Evolutionary conservation across 2,113 vertebrate genomes (phyloP), one percentile per base, ranked within the genome.

Genomic region (Merops nubicus): DNA sequence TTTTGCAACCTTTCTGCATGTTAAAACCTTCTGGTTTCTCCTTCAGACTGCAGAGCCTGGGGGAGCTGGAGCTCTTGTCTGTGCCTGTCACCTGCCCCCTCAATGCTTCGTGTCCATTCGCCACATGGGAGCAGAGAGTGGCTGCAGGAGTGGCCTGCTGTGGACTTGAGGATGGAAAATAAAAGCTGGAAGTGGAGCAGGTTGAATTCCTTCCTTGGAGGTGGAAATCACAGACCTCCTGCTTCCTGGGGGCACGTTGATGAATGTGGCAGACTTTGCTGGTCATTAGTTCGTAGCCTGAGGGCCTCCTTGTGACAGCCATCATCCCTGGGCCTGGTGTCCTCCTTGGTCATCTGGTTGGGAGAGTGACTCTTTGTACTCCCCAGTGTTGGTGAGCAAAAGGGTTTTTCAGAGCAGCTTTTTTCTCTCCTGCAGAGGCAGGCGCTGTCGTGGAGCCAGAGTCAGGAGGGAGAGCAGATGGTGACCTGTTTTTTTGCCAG

Each of bases 401-500:
- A n/a, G 84, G 8, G 5, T 42, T 88, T 25, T 68, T 59, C 79
- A 34, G 85, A 70, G 75, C 1, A 1, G 34, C 12, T 11, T 40
- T 7, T 36, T 79, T 17, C 21, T 57, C 59, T 92, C 87, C 64
- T 31, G 89, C 84, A 67, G 87, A 63, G 75, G 57, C 93, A 53
- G 94, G 75, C 53, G 28, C 94, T 93, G 96, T 53, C 23, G 5
- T 36, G 11, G 14, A 64, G 90, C 83, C 91, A 72, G 89, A 36
- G 89, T 56, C 88, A 34, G 70, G 70, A 88, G 93, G 78, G 77
- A 85, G 62, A 94, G 90, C 95, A 95, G 92, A 93, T 95, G 95
- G 95, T 94, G 90, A 88, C 93, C 94, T 89, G 95, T 4, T 73
- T 85, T 73, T 85, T 64, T 75, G 91, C 85, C 93, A 88, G 90